phyloP scores from a whole-genome alignment of 2,888 invertebrate species.

The Meghimatium bilineatum region DNA sequence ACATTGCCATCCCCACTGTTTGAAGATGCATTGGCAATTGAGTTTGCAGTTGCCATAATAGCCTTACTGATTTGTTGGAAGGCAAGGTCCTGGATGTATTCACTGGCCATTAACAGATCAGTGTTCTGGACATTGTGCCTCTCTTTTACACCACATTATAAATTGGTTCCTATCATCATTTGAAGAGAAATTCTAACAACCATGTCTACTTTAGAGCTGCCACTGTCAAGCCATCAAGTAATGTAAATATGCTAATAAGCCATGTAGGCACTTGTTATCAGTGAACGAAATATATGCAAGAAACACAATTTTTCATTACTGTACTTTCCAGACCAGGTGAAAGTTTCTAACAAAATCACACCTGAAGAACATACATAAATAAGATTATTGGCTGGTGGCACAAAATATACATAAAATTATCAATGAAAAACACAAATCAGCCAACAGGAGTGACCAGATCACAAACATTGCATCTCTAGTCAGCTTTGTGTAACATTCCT shows the following conservation, averaged over 20 bases:
- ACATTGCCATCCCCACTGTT: conserved; percentile 8
- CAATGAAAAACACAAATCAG: no score
- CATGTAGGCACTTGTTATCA: background rate
- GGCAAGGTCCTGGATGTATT: conserved; percentile 44
- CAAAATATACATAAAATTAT: no score
- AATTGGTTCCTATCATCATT: background rate
- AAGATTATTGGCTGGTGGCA: no score
- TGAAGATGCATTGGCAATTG: conserved; percentile 52
- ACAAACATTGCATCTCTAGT: no score
- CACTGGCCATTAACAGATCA: conserved; percentile 45
- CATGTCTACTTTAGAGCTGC: no score
- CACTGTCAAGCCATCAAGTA: conserved; percentile 8
- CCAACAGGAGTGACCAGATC: no score
- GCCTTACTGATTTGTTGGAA: conserved; percentile 44
- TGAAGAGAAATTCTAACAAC: background rate
- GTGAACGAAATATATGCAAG: background rate
- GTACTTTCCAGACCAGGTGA: background rate
- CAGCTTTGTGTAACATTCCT: no score
- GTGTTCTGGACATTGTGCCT: conserved; percentile 26
- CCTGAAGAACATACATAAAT: background rate
- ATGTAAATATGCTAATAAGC: background rate
- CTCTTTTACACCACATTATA: background rate
- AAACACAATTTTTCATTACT: background rate
- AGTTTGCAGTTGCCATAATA: conserved; percentile 51
- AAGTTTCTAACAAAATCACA: background rate